Evolutionary conservation across 1,140 invertebrate species (phyloP), one percentile per base, ranked within the genome.

Genomic region (Mycetomoellerius zeteki): DNA sequence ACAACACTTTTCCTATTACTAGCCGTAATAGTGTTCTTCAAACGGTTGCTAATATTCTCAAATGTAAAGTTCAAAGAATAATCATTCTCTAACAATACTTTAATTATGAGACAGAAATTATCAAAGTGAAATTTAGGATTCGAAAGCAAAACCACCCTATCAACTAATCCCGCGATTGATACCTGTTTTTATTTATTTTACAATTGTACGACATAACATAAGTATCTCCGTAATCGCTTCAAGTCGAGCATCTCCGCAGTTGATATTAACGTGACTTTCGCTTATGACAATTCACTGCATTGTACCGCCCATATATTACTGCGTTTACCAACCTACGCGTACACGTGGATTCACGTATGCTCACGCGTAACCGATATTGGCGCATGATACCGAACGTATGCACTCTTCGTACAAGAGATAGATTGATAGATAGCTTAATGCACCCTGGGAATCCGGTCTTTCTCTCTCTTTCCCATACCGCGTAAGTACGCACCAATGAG

Each of bases 381-480:
- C 27, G 43, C 47, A 54, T 24, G 52, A 54, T n/a, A 65, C 71
- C 27, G 30, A 62, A 56, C 73, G 67, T 75, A 76, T 73, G 86
- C 80, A 52, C 75, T 80, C 86, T 77, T 21, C 77, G 84, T 89
- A 72, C 52, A 52, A 85, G 82, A 90, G 89, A 91, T 91, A 90
- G 86, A 91, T 90, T 91, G 89, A 90, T 91, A 91, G 89, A 91
- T 91, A 91, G 89, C 88, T 91, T 91, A 91, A 91, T 91, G 89
- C 90, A 91, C 90, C 87, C 85, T 89, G 85, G 86, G 90, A 90
- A 86, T 86, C 62, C 71, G 67, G 77, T 65, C 82, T 43, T 58
- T 56, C 60, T 56, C 75, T 86, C 75, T 37, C 33, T 50, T 24
- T 50, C 62, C 54, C 52, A 43, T 47, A 77, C 33, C 54, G 43